Percentiles rank a stretch among this genome's conserved stretches.
Evolutionary conservation across 2,797 vertebrate genomes (phyloP).

Genomic region (Aplochiton taeniatus): DNA sequence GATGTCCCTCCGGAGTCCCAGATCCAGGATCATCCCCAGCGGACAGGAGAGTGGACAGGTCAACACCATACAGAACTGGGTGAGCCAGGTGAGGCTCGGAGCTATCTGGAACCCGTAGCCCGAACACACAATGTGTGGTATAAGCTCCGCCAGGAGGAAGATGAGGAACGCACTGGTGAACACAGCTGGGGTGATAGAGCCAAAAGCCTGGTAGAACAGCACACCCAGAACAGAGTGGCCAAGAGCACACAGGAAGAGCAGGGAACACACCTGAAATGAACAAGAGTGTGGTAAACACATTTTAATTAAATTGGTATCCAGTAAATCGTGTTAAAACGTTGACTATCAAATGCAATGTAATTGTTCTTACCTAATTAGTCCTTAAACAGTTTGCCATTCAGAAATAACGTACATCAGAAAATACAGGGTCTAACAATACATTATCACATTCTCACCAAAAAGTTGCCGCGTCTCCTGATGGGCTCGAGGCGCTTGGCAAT

Average conservation of each 20-base stretch:
- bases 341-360: no score
- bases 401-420: no score
- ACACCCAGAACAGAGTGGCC: constrained; percentile 81
- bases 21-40: constrained; percentile 83
- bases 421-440: not conserved
- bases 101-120: constrained; percentile 84
- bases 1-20: constrained; percentile 75
- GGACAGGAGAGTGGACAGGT: constrained; percentile 85
- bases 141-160: constrained; percentile 82
- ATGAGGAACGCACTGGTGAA: constrained; percentile 79
- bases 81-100: constrained; percentile 80
- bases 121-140: constrained; percentile 83
- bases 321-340: no score
- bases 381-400: no score
- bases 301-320: no score
- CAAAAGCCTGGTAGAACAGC: constrained; percentile 77
- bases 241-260: constrained; percentile 80
- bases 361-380: no score
- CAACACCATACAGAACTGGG: constrained; percentile 83
- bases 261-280: constrained; percentile 74
- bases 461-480: constrained; percentile 82
- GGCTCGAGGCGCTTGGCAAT: constrained; percentile 83
- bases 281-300: not conserved
- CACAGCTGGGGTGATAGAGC: constrained; percentile 69
- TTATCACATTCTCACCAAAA: constrained; percentile 59